Evolutionary conservation across 1,140 invertebrate genomes (phyloP).

Genomic region (Megalopta genalis): DNA sequence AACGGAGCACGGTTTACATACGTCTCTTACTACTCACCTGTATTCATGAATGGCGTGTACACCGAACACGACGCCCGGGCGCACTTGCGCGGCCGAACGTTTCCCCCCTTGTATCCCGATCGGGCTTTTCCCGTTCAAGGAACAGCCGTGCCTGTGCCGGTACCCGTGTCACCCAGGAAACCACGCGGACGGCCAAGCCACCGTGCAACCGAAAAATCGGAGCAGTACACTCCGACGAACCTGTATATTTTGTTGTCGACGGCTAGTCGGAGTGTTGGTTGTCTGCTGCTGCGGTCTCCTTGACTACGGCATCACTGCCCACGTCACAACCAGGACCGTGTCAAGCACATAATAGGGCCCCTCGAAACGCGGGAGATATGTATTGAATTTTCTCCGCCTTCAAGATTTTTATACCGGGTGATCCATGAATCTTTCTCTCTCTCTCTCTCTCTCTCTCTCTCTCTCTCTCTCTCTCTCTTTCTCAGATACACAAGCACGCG

Average conservation of each 20-base stretch:
- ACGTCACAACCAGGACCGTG: conserved; percentile 58
- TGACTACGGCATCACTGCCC: conserved; percentile 79
- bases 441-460: too few relatives aligned
- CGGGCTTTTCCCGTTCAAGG: conserved; percentile 56
- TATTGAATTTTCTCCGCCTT: too few relatives aligned
- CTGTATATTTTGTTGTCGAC: conserved; percentile 71
- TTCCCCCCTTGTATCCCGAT: conserved; percentile 42
- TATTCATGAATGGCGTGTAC: conserved; percentile 75
- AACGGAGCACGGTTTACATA: conserved; percentile 10
- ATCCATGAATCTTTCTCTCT: too few relatives aligned
- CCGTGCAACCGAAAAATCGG: conserved; percentile 63
- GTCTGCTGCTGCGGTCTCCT: conserved; percentile 79
- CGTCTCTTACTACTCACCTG: conserved; percentile 70
- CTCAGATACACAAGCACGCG: too few relatives aligned
- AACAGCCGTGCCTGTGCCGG: conserved; percentile 53
- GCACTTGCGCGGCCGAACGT: conserved; percentile 68
- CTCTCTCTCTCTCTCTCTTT: too few relatives aligned
- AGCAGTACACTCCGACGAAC: conserved; percentile 61
- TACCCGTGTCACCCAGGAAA: conserved; percentile 68
- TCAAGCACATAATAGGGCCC: background rate
- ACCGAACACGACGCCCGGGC: conserved; percentile 65
- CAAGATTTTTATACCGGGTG: too few relatives aligned
- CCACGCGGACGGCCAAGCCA: conserved; percentile 53
- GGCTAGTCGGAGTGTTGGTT: conserved; percentile 72
- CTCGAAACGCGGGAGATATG: too few relatives aligned